Base-by-base conservation (phyloP, 2,113 vertebrate species). In the Acrocephalus arundinaceus region DNA sequence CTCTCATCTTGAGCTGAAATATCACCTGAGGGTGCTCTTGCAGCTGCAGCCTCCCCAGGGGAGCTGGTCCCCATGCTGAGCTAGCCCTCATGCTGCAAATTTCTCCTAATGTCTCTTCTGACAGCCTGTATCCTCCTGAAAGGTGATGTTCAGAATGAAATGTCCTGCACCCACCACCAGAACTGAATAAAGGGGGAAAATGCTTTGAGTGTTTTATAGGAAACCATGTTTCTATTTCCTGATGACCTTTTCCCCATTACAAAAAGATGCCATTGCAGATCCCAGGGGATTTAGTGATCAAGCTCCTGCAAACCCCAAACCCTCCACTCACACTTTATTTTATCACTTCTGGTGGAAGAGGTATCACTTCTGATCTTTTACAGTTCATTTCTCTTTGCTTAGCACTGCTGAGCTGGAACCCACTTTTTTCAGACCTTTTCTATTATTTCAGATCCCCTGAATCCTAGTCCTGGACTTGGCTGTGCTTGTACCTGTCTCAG, bases 71-170 rank as follows among this genome's bases (percentile, higher is more conserved):
- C n/a, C 39, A n/a, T 0, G 3, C 51, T 89, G 57, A 77, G 84
- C 68, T 1, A 49, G 39, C 22, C 55, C 65, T 37, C 48, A 6
- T 4, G 7, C 6, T 35, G n/a, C 85, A 48, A 6, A 33, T 45
- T 59, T 39, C 62, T 51, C 63, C 59, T 23, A 0, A 31, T 18
- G 37, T 37, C 87, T 67, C 76, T 58, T 58, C 59, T 77, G 55
- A 41, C 41, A 86, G 84, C 13, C 73, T 55, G 33, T 2, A 25
- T 22, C 48, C 65, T 91, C 73, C 62, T 45, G 18, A 58, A 37
- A 0, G 0, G 46, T 4, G 59, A 48, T 39, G 45, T 8, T 61
- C 27, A 28, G 13, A 87, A 35, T 2, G 3, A 33, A 74, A 70
- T 1, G 2, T 8, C 20, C 4, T 57, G 91, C 28, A 84, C 15